A percentile compares a stretch with the other conserved stretches of the same genome.
Evolutionary conservation across 2,113 vertebrate species (phyloP).

Genomic region (Pontoporia blainvillei): DNA sequence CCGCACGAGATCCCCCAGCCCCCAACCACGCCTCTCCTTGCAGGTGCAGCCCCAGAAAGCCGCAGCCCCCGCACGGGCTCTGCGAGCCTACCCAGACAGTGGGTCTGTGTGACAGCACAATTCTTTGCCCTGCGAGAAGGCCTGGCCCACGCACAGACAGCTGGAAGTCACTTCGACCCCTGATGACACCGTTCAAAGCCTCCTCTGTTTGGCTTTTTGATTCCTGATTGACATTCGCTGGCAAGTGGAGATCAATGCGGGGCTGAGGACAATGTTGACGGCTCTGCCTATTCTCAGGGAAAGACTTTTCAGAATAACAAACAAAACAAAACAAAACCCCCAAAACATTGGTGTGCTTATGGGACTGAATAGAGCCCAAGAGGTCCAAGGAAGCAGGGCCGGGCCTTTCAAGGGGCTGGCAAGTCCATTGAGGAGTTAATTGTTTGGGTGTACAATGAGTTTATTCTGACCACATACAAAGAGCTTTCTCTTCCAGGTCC

Average conservation of each 20-base stretch:
- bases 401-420: conserved; percentile 81
- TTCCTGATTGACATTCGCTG: conserved; percentile 87
- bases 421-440: conserved; percentile 87
- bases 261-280: conserved; percentile 84
- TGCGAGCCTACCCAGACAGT: conserved; percentile 66
- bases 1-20: conserved; percentile 68
- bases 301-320: conserved; percentile 85
- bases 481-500: conserved; percentile 83
- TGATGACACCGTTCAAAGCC: conserved; percentile 84
- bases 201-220: conserved; percentile 88
- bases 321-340: conserved; percentile 79
- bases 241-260: conserved; percentile 82
- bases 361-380: conserved; percentile 82
- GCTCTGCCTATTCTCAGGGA: conserved; percentile 81
- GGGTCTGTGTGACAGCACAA: conserved; percentile 80
- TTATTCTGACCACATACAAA: conserved; percentile 89
- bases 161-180: conserved; percentile 86
- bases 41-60: conserved; percentile 79
- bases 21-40: conserved; percentile 56
- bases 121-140: conserved; percentile 77
- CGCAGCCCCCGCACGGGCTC: conserved; percentile 52
- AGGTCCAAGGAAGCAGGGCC: conserved; percentile 73
- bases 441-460: conserved; percentile 88
- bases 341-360: conserved; percentile 80
- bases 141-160: conserved; percentile 79